Base-by-base conservation (phyloP, 2,888 invertebrate genomes). In the Cataglyphis altisquamis region DNA sequence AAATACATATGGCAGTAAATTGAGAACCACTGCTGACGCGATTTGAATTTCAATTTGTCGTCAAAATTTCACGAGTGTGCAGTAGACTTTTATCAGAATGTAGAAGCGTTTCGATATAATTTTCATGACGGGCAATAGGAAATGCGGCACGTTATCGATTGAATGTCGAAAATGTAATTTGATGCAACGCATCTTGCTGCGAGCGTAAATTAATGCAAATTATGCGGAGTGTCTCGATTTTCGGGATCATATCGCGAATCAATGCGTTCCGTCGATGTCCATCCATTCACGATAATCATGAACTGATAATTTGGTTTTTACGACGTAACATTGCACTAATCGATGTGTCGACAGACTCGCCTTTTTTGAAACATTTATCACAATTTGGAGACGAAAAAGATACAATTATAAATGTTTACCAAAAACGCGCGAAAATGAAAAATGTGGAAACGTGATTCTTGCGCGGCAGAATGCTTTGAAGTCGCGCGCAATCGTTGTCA, bases 11-110 rank as follows among this genome's bases (percentile, higher is more conserved):
- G n/a, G 25, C 36, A 52, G 39, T n/a, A n/a, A 9, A 18, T 29
- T 70, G 78, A 70, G 72, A 80, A 45, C 21, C 78, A 45, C 60
- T 45, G 70, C 2, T 60, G 6, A 67, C 57, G 32, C 41, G 70
- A 78, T 70, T 78, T 70, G 78, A 80, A 70, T 80, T 70, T 80
- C 78, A 80, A 80, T 80, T 80, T 80, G 78, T 80, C 78, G 72
- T 32, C 72, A 36, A 80, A 70, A 80, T 80, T 60, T 70, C 60
- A 60, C 72, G 78, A 32, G 39, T 15, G 32, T 41, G 32, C 55
- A 8, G 57, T 39, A 60, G 57, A 70, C 70, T 80, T 80, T 80
- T 70, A 80, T 70, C 45, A 45, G 41, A 41, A 45, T 25, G 45
- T 60, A 32, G 57, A 60, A 36, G 60, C 60, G 36, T 45, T 70